Base-by-base conservation (phyloP, 2,797 vertebrate genomes). In the Thaleichthys pacificus region DNA sequence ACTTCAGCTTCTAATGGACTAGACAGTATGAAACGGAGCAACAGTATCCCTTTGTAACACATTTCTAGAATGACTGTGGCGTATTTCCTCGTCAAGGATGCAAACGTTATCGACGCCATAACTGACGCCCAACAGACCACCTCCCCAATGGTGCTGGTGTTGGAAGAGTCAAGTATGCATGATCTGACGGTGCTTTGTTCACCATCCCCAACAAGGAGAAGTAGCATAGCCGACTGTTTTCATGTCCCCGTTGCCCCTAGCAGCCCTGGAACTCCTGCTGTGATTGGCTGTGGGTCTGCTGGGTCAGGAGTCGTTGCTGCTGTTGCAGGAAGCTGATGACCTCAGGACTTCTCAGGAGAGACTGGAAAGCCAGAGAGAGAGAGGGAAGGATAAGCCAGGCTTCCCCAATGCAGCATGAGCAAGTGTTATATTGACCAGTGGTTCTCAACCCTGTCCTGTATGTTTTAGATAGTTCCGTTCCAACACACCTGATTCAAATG, bases 271-370 rank as follows among this genome's bases (percentile, higher is more conserved):
- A 97, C 79, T 91, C 88, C 74, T 94, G 95, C 74, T 96, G 95
- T 70, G 95, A 92, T 82, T 96, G 95, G 75, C 92, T 89, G 84
- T 94, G 92, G 71, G 91, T 94, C 87, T 97, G 97, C 26, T 93
- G 88, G 77, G 94, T 97, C 87, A 99, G 87, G 26, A 98, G 91
- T 42, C 94, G 94, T 86, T 99, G 97, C 80, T 98, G 97, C 81
- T 96, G 96, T 88, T 98, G 97, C 35, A 99, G 91, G 87, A 99
- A 99, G 32, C 95, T 93, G 73, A 98, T 96, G 75, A 99, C 97
- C 88, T 98, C 96, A 47, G 97, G 97, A 91, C 97, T 99, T 89
- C 97, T 93, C 77, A 99, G 91, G 28, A 99, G 89, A 1, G 97
- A 97, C 97, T 99, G 86, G 21, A 0, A 1, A 51, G 19, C 38